These are phyloP conservation scores for Synanceia verrucosa DNA, from an alignment of 2,797 vertebrate species.

Conservation along the genomic window DNA sequence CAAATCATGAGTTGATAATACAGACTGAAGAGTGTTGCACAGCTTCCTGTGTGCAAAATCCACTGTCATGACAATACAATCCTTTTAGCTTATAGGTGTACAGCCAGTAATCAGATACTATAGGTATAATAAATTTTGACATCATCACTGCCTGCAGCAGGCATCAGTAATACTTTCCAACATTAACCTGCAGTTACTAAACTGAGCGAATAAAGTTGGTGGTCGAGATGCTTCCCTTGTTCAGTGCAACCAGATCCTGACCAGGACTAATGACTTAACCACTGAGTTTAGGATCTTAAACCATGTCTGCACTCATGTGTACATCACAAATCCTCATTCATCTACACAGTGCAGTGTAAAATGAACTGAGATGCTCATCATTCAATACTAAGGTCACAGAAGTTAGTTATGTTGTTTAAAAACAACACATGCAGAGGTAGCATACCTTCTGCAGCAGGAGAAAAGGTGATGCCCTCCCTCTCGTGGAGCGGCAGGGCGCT, in stretches of 20 bases:
- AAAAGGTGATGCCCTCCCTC: constrained; percentile 86
- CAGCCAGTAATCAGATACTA: neutral
- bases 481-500: constrained; percentile 92
- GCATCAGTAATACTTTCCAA: neutral
- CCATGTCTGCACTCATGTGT: neutral
- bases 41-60: neutral
- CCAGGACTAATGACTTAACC: neutral
- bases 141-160: neutral
- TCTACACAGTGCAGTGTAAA: neutral
- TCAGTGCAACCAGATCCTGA: neutral
- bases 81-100: neutral
- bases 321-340: neutral
- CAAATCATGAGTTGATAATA: neutral
- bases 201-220: neutral
- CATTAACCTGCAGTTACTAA: neutral
- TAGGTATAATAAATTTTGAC: neutral
- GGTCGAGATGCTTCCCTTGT: neutral
- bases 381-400: neutral
- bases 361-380: neutral
- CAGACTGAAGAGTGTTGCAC: neutral
- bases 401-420: neutral
- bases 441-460: constrained; percentile 84
- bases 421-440: neutral
- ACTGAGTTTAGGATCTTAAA: neutral
- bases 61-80: neutral